Base-by-base conservation (phyloP, 2,888 invertebrate species). In the Eugnorisma glareosa region DNA sequence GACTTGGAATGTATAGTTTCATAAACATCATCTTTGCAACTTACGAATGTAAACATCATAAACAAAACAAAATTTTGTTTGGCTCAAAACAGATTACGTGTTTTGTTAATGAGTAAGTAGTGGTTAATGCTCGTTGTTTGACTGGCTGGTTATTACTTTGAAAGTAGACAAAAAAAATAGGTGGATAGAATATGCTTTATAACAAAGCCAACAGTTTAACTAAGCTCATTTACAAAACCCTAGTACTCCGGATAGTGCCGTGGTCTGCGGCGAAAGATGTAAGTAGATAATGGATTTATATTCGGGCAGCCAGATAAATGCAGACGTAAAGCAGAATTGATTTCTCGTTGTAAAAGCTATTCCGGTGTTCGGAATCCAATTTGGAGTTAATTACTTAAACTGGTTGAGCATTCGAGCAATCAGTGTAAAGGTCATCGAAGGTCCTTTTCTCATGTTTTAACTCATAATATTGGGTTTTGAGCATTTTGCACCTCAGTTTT, bases 311-410 rank as follows among this genome's bases (percentile, higher is more conserved):
- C 28, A 28, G 28, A 57, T 57, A 57, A 28, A 28, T 57, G 15
- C 28, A 28, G 28, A 57, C 57, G 15, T 57, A 28, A 57, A 57
- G 7, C 57, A 28, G 57, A 57, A 57, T 66, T 24, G 2, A n/a
- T 59, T 10, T 35, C 21, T 11, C 15, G 57, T 68, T 77, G 40
- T 15, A 64, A 63, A 77, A 69, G 45, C 45, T 64, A 54, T 45
- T 54, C 5, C 4, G 24, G 11, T 57, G 21, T 57, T 28, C 31
- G 11, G 37, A 69, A 69, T 64, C n/a, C 45, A 64, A 78, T 64
- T 78, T 40, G 21, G 24, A 28, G 63, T 63, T 67, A 45, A 54
- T 54, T 45, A 57, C 13, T 43, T 43, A 37, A 57, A 57, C 28
- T 35, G 21, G n/a, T 69, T 28, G 40, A 69, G 11, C 63, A 31